Evolutionary conservation across 1,140 invertebrate species (phyloP).

Genomic region (Pemphigus obesinymphae): DNA sequence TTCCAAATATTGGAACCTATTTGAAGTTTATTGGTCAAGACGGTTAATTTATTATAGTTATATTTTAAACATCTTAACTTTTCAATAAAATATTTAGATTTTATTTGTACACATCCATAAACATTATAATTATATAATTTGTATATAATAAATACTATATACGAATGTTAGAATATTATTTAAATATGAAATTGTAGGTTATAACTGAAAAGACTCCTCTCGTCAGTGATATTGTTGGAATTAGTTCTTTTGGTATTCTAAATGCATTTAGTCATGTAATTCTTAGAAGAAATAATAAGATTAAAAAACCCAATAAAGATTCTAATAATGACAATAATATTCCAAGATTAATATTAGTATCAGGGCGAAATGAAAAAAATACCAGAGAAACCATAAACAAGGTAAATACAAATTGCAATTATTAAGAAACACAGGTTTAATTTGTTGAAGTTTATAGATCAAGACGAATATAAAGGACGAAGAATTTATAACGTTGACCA

Average conservation of each 20-base stretch:
- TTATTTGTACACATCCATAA: no score
- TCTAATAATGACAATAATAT: constrained; percentile 25
- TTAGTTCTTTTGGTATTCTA: constrained; percentile 62
- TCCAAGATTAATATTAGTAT: constrained; percentile 44
- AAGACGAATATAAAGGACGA: constrained; percentile 54
- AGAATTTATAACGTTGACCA: constrained; percentile 56
- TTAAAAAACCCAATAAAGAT: background rate
- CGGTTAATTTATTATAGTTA: no score
- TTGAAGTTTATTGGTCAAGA: no score
- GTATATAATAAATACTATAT: no score
- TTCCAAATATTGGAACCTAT: no score
- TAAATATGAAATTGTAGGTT: no score
- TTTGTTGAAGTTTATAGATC: constrained; percentile 45
- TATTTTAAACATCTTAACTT: no score
- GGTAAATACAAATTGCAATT: no score
- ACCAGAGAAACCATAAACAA: constrained; percentile 41
- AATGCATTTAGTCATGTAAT: constrained; percentile 60
- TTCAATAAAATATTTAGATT: no score
- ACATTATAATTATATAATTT: no score
- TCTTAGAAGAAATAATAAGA: constrained; percentile 47
- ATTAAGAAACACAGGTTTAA: no score
- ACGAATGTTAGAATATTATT: no score
- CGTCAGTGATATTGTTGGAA: constrained; percentile 52
- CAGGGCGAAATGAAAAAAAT: constrained; percentile 44
- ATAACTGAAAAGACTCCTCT: constrained; percentile 48